These are phyloP conservation scores for Mythimna impura DNA, from an alignment of 2,888 invertebrate species.

Conservation along the genomic window DNA sequence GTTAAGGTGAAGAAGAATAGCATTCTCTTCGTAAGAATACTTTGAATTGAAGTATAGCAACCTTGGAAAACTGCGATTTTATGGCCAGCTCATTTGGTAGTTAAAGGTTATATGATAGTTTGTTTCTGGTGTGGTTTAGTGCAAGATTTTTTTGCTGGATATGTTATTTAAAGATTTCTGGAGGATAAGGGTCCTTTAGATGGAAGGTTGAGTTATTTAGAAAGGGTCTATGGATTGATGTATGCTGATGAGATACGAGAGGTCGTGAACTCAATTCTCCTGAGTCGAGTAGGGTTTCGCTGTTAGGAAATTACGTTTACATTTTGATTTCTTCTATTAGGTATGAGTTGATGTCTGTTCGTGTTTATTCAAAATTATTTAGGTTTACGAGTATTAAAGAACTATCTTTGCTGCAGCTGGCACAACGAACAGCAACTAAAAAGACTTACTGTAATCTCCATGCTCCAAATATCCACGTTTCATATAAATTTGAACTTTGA, in stretches of 20 bases:
- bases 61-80: conserved; percentile 37
- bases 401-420: neutral
- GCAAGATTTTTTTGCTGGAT: conserved; percentile 14
- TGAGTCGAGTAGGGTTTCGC: neutral
- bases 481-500: neutral
- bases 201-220: conserved; percentile 10
- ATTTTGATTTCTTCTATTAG: neutral
- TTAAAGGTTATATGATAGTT: conserved; percentile 2
- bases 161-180: conserved; percentile 9
- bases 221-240: conserved; percentile 13
- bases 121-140: neutral
- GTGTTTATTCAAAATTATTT: too few relatives aligned
- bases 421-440: neutral
- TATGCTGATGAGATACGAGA: conserved; percentile 33
- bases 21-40: conserved; percentile 44
- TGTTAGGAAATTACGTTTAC: neutral
- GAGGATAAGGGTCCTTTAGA: neutral
- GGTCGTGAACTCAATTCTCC: conserved; percentile 1
- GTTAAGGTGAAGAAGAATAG: conserved; percentile 38
- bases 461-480: neutral
- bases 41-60: conserved; percentile 35
- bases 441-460: neutral
- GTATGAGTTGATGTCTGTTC: neutral
- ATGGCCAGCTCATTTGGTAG: conserved; percentile 41
- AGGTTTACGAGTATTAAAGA: too few relatives aligned